Base-by-base conservation (phyloP, 2,113 vertebrate species). In the Ammospiza caudacuta region DNA sequence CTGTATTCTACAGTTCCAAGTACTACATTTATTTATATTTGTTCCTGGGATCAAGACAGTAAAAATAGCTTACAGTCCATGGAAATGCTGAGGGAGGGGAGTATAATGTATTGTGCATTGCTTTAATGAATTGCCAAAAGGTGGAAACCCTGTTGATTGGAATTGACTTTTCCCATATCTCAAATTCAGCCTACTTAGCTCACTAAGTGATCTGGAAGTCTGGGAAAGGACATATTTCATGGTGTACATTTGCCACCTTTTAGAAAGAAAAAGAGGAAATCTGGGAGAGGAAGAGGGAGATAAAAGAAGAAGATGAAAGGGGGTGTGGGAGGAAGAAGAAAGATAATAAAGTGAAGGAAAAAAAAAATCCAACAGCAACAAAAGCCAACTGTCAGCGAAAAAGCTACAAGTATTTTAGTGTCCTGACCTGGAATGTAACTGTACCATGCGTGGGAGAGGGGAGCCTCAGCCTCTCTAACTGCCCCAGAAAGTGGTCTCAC, bases 121-220 rank as follows among this genome's bases (percentile, higher is more conserved):
- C 83, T 95, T 96, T 97, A 77, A 93, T 90, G 83, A 46, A 62
- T 68, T 88, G 90, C 90, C 90, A 94, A 94, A 96, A 93, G 37
- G 31, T 96, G 74, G 73, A 87, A 95, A 87, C 88, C 93, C 82
- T 21, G 67, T 82, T 82, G 92, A 72, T 75, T 72, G 35, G 25
- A 89, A 74, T 15, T 85, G 90, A 92, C 68, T 96, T 96, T 97
- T 97, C 91, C 77, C 95, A 96, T 29, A 66, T 87, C 87, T 93
- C 74, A 29, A 57, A 83, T 44, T 73, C 67, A 94, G 54, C 43
- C 47, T 85, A 54, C 63, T n/a, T n/a, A 91, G 43, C 55, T 87
- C 33, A 4, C 59, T 46, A 29, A 46, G 61, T 95, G 73, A 73
- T 61, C 76, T 86, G 28, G 52, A 94, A 74, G 66, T 70, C 59